Evolutionary conservation across 2,113 vertebrate species (phyloP), one percentile per base, ranked within the genome.

Genomic region (Motacilla tschutschensis): DNA sequence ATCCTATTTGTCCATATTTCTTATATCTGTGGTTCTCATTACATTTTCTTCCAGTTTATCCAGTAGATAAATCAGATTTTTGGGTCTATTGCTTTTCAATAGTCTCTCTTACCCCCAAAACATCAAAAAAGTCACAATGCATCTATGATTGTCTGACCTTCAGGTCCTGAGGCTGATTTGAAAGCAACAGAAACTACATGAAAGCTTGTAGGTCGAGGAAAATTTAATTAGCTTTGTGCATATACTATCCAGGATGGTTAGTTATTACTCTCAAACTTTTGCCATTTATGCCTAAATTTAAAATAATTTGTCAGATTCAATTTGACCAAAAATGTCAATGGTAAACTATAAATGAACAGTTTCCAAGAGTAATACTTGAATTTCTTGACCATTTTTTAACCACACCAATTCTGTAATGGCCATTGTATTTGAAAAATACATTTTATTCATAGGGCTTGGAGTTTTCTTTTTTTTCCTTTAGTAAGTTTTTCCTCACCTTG

Each of bases 61-160:
- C 40, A 46, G 43, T 58, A 70, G 47, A 85, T 66, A 85, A 88
- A 80, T 80, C 57, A 57, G 13, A 50, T 91, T 88, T 91, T 93
- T 29, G 50, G 26, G 12, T 88, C 65, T 83, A n/a, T 58, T 66
- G n/a, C 35, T 90, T 24, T 83, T 74, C 65, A 77, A 13, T 40
- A 83, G 9, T 54, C 15, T 66, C 12, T 60, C 22, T 88, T 58
- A 63, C 12, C 20, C 29, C 3, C 24, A 77, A 26, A 83, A 43
- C 2, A 55, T 14, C 40, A 66, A 65, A 72, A 67, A 78, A 26
- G 14, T 48, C 13, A 62, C 47, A 58, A n/a, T 69, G 12, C 16
- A 50, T 62, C 57, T 85, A 65, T 22, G 54, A 3, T 50, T 69
- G 28, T 28, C 10, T 62, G 5, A 62, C 77, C 36, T 76, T 71